A percentile compares a stretch with the other conserved stretches of the same genome.
phyloP scores from a whole-genome alignment of 2,888 invertebrate species.

The Diadegma fenestrale region DNA sequence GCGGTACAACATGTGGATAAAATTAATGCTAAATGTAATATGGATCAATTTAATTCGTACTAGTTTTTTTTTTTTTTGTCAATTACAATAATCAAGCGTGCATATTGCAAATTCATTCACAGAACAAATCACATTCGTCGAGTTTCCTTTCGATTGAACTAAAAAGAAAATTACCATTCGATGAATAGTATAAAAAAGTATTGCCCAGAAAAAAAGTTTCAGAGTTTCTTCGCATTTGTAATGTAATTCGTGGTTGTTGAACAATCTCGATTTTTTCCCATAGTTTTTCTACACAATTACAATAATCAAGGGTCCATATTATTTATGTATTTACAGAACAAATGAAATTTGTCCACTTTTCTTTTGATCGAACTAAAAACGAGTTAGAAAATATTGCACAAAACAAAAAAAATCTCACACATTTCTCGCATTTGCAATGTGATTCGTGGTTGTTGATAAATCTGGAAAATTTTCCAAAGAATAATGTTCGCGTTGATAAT shows the following conservation, averaged over 20 bases:
- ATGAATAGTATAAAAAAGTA: neutral
- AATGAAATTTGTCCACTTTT: neutral
- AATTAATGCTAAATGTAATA: neutral
- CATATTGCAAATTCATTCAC: neutral
- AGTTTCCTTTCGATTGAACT: neutral
- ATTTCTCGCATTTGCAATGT: neutral
- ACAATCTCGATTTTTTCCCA: neutral
- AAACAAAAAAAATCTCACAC: neutral
- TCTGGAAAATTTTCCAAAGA: neutral
- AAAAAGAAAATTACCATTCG: neutral
- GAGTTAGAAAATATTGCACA: neutral
- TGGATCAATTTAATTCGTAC: neutral
- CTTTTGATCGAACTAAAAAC: neutral
- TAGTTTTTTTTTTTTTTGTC: neutral
- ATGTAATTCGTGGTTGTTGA: neutral
- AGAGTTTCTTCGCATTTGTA: neutral
- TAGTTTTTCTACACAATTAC: too few relatives aligned
- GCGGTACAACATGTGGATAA: neutral
- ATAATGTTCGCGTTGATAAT: neutral
- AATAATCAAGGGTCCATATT: neutral
- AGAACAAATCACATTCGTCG: neutral
- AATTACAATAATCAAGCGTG: neutral
- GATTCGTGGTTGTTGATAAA: neutral
- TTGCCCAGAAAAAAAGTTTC: neutral
- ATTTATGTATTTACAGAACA: neutral